These are phyloP conservation scores for Neopipo cinnamomea DNA, from an alignment of 2,113 vertebrate species.

Conservation along the genomic window DNA sequence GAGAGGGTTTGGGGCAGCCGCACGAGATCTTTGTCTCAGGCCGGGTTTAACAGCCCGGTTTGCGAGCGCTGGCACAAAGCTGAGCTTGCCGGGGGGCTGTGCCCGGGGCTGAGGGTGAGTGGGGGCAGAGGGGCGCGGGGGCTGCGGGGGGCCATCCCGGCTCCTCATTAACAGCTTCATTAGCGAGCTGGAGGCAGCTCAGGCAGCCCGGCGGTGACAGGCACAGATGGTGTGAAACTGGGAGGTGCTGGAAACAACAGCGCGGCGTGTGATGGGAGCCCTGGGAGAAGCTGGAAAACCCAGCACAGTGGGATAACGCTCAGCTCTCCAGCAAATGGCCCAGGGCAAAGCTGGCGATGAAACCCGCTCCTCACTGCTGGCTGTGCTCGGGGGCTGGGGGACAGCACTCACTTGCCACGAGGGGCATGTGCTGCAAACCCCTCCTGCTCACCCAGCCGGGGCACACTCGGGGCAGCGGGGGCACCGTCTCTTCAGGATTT, in stretches of 20 bases:
- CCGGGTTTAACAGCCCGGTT: background rate
- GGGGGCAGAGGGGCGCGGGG: background rate
- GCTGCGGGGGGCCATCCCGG: rapidly evolving
- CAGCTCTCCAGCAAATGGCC: background rate
- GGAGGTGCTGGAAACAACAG: background rate
- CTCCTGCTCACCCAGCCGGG: background rate
- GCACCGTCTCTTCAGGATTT: background rate
- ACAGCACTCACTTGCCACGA: rapidly evolving
- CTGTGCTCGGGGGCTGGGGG: background rate
- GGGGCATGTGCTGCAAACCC: rapidly evolving
- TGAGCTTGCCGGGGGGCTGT: background rate
- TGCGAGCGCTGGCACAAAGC: background rate
- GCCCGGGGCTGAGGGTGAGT: background rate
- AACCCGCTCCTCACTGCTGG: background rate
- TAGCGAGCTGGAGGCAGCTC: background rate
- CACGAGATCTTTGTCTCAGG: background rate
- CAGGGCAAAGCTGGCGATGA: background rate
- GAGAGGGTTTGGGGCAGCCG: background rate
- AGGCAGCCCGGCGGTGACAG: background rate
- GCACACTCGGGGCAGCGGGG: rapidly evolving
- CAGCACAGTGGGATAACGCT: rapidly evolving
- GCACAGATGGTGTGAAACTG: background rate
- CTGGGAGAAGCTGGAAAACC: background rate
- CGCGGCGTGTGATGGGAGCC: rapidly evolving
- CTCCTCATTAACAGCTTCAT: background rate